These are phyloP conservation scores for Orientallactaga bullata DNA, from an alignment of 2,113 vertebrate genomes.

Conservation along the genomic window DNA sequence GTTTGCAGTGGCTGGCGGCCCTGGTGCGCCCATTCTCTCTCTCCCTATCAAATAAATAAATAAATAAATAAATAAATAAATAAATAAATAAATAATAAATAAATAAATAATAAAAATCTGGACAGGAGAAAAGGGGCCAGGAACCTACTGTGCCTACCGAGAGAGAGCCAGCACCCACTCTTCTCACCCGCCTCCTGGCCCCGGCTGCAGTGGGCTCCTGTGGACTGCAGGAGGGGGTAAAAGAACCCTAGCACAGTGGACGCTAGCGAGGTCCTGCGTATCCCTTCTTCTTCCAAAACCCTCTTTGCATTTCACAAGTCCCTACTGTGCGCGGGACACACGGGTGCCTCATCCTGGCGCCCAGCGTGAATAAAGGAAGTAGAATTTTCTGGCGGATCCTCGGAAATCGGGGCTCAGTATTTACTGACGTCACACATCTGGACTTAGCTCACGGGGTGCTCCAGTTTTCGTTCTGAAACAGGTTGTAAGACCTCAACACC, in stretches of 20 bases:
- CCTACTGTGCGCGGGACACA: neutral
- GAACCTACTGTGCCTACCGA: neutral
- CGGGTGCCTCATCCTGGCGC: too few species aligned
- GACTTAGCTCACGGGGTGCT: neutral
- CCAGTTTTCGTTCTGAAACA: slow-evolving; percentile 1
- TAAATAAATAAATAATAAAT: too few species aligned
- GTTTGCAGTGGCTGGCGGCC: too few species aligned
- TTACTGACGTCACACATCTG: neutral
- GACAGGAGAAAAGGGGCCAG: slow-evolving; percentile 2
- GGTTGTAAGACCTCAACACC: neutral
- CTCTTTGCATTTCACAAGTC: neutral
- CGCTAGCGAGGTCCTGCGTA: neutral
- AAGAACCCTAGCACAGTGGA: accelerated
- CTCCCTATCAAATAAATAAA: too few species aligned
- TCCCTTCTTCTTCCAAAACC: neutral
- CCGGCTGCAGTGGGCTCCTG: neutral
- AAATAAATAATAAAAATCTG: slow-evolving; percentile 34
- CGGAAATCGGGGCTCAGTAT: neutral
- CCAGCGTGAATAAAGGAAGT: neutral
- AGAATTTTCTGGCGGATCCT: neutral
- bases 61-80: too few species aligned
- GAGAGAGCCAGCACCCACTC: neutral
- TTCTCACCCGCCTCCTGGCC: neutral
- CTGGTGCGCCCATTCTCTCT: too few species aligned
- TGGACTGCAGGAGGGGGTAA: accelerated